phyloP scores from a whole-genome alignment of 2,113 vertebrate genomes.

The Nothoprocta perdicaria region DNA sequence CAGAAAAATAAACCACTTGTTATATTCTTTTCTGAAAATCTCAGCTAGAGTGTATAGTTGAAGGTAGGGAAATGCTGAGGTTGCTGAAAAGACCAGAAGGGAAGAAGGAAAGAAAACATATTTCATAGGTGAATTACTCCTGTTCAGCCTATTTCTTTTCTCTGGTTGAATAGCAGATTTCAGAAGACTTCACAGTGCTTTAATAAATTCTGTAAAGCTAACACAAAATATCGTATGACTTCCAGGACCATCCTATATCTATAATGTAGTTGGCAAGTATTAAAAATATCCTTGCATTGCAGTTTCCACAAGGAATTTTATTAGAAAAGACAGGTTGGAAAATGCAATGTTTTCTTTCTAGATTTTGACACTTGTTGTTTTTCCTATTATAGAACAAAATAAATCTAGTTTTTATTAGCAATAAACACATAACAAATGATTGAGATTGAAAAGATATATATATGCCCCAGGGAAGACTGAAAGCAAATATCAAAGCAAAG shows the following conservation, averaged over 20 bases:
- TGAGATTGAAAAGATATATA: background rate
- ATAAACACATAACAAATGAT: background rate
- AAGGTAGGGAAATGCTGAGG: background rate
- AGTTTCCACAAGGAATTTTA: background rate
- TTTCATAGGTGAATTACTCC: background rate
- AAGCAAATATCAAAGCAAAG: background rate
- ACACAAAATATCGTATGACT: background rate
- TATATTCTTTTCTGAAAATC: background rate
- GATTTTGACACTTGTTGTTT: background rate
- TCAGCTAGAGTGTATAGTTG: background rate
- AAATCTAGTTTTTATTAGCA: slow-evolving; percentile 20
- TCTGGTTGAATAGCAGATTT: background rate
- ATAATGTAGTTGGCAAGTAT: background rate
- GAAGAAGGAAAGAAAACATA: background rate
- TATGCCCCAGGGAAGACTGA: background rate
- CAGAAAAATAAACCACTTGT: background rate
- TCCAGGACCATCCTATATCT: background rate
- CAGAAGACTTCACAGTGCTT: background rate
- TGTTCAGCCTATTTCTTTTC: background rate
- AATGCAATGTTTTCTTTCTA: background rate
- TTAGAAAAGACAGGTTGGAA: background rate
- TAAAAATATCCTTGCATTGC: slow-evolving; percentile 14
- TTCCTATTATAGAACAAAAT: background rate
- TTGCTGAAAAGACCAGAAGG: background rate
- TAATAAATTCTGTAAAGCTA: background rate